Conservation (phyloP, 2,797 vertebrate genomes). For the Anabacerthia variegaticeps region DNA sequence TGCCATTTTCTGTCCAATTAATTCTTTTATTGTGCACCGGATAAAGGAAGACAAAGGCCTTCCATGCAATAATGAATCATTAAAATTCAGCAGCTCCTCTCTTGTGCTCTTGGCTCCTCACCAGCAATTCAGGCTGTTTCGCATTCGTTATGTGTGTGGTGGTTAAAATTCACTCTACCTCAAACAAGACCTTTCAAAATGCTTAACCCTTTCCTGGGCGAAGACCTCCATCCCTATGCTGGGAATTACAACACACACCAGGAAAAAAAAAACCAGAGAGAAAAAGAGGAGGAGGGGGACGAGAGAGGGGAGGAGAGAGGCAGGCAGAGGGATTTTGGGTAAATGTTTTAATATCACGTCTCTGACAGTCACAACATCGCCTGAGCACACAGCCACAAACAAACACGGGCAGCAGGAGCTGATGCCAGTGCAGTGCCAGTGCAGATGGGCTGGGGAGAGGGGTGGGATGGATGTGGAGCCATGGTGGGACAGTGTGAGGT, state of each 20-base stretch:
- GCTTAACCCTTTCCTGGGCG: conserved; percentile 61
- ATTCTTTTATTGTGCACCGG: conserved; percentile 97
- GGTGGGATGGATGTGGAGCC: background rate
- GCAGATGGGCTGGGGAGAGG: background rate
- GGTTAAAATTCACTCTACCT: conserved; percentile 81
- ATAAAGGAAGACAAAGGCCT: conserved; percentile 95
- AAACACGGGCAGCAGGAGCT: background rate
- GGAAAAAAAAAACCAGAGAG: background rate
- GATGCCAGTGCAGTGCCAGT: background rate
- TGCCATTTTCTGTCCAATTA: conserved; percentile 99
- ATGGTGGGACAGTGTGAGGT: background rate
- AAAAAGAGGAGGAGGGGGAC: background rate
- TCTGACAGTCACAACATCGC: conserved; percentile 2
- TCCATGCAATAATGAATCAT: conserved; percentile 93
- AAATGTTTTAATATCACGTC: background rate
- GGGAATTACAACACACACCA: background rate
- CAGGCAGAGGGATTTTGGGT: conserved; percentile 20
- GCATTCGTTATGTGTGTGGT: conserved; percentile 82
- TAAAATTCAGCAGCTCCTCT: conserved; percentile 94
- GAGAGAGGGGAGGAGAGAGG: background rate
- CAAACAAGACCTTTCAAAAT: conserved; percentile 63
- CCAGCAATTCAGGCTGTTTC: conserved; percentile 81
- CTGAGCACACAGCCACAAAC: background rate
- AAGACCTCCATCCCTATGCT: background rate
- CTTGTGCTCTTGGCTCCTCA: conserved; percentile 84